Base-by-base conservation (phyloP, 1,140 invertebrate genomes). In the Drosophila teissieri region DNA sequence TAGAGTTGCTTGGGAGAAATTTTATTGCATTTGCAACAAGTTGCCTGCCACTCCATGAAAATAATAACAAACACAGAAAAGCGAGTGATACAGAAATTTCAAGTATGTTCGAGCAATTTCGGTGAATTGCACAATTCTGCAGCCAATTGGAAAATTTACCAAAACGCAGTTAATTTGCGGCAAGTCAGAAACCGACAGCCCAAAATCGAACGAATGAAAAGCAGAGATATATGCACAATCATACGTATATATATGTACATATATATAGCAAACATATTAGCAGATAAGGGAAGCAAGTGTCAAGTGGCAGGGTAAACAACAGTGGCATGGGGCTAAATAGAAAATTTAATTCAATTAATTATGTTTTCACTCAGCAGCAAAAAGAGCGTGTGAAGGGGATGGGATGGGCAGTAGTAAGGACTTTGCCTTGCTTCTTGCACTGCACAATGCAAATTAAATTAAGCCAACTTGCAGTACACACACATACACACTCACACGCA, bases 311-410 rank as follows among this genome's bases (percentile, higher is more conserved):
- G 11, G 58, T 49, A 64, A 51, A 34, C 65, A 52, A 39, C 39
- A 67, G 39, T 52, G 44, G 74, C 67, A 56, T 8, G 42, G 34
- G 44, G 10, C 61, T 57, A 84, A 89, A 89, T 89, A 84, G 84
- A 89, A 89, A 88, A 78, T 89, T 78, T 89, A 89, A 89, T 89
- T 84, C 65, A 89, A 89, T 89, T 89, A 89, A 89, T 89, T 89
- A 88, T 64, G 82, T 82, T 86, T 78, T 81, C 82, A 86, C 82
- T 86, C 86, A 88, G 78, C 67, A 80, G 22, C 22, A 68, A 40
- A 36, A 46, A 36, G 10, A 34, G 48, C 37, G 15, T 36, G 37
- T 17, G 22, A 40, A 40, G 19, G 34, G 14, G n/a, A 36, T n/a
- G n/a, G n/a, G n/a, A 19, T n/a, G n/a, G 17, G n/a, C 44, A 17